Base-by-base conservation (phyloP, 1,140 invertebrate genomes). In the Drosophila insularis region DNA sequence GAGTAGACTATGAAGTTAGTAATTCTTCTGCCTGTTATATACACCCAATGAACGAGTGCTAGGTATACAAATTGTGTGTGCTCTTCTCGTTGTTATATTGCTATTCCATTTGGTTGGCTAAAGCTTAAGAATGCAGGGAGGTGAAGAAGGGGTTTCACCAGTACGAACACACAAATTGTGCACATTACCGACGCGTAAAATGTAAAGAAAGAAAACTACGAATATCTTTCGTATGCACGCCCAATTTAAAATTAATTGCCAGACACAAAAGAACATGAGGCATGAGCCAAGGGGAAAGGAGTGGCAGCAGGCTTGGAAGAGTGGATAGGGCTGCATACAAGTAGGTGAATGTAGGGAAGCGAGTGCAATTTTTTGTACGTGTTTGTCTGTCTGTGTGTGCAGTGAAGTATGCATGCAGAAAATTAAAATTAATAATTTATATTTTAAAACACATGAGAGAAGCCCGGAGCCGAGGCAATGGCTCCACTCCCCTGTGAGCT, bases 351-450 rank as follows among this genome's bases (percentile, higher is more conserved):
- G 55, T 55, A 53, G 37, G 65, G 78, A 80, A 70, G 56, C 66
- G 43, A 56, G 71, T 50, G 62, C 58, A 23, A 46, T 63, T 32
- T 59, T 37, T 60, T 70, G 61, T 59, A 56, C 55, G 58, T 68
- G 63, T 27, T 68, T 62, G 50, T 21, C 69, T 70, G 75, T 74
- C 37, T 80, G 61, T 10, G 61, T 87, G 82, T 89, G 81, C 78
- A 77, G 62, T 79, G 80, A 79, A 80, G 81, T 89, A 87, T 86
- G 89, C 90, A 91, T 91, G 89, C 89, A 90, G 89, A 91, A 91
- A 91, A 91, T 91, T 91, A 91, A 91, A 91, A 89, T 91, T 91
- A 91, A 91, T 91, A 91, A 89, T 91, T 91, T 81, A 91, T 91
- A 81, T 81, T 82, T 78, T 81, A 77, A 84, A 81, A 79, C 74